Evolutionary conservation across 1,140 invertebrate genomes (phyloP).

Genomic region (Glossosoma conforme): DNA sequence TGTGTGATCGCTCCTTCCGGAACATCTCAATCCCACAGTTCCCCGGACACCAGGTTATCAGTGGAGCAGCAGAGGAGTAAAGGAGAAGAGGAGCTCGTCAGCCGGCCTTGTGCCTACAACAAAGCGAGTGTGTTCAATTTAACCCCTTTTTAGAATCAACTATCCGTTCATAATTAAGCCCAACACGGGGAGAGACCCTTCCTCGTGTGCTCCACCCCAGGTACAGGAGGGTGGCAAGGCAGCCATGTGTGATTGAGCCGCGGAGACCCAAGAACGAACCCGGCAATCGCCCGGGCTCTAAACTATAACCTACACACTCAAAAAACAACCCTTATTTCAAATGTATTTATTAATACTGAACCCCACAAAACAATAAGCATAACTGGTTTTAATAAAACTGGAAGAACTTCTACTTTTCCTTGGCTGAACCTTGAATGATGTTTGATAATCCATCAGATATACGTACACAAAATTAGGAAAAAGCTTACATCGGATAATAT

Average conservation of each 20-base stretch:
- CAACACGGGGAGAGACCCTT: slow-evolving; percentile 19
- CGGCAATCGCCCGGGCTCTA: slow-evolving; percentile 26
- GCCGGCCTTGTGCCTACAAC: slow-evolving; percentile 18
- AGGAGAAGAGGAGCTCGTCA: slow-evolving; percentile 23
- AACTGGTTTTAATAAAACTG: too few species aligned
- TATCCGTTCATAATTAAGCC: slow-evolving; percentile 33
- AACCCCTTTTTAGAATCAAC: slow-evolving; percentile 31
- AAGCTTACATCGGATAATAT: too few species aligned
- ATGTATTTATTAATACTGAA: too few species aligned
- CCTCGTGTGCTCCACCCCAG: slow-evolving; percentile 4
- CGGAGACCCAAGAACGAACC: slow-evolving; percentile 16
- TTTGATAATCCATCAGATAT: too few species aligned
- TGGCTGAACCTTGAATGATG: too few species aligned
- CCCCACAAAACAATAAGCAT: too few species aligned
- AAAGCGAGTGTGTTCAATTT: slow-evolving; percentile 31
- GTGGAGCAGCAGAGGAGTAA: too few species aligned
- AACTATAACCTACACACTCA: too few species aligned
- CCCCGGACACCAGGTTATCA: neutral
- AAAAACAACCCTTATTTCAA: too few species aligned
- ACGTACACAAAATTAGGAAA: too few species aligned
- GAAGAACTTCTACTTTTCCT: too few species aligned
- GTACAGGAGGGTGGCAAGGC: slow-evolving; percentile 15
- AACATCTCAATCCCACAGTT: neutral
- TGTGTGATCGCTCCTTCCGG: too few species aligned
- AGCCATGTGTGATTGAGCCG: slow-evolving; percentile 31